These are phyloP conservation scores for Chionodraco myersi DNA, from an alignment of 2,113 vertebrate genomes.

Conservation along the genomic window DNA sequence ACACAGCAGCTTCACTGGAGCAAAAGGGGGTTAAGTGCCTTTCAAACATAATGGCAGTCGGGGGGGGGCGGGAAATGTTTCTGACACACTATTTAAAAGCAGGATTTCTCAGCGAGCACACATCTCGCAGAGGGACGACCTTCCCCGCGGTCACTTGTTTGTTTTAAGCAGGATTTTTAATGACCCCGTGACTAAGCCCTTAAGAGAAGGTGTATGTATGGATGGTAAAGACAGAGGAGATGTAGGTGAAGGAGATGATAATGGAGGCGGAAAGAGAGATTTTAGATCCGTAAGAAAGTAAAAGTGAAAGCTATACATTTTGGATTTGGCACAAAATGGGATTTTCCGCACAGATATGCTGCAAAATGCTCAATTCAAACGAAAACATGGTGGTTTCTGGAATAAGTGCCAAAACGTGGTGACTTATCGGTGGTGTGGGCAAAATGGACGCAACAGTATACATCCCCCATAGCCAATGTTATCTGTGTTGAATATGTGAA, in stretches of 20 bases:
- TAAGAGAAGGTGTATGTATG: background rate
- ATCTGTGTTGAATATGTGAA: too few species aligned
- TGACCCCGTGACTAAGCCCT: background rate
- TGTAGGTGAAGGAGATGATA: background rate
- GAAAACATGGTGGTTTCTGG: too few species aligned
- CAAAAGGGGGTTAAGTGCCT: constrained; percentile 72
- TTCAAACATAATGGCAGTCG: constrained; percentile 45
- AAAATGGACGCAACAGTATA: too few species aligned
- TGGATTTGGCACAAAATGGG: too few species aligned
- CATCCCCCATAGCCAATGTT: too few species aligned
- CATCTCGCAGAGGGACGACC: background rate
- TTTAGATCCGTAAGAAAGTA: too few species aligned
- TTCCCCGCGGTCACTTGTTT: constrained; percentile 1
- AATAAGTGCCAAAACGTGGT: too few species aligned
- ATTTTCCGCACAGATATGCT: too few species aligned
- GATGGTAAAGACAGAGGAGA: too few species aligned
- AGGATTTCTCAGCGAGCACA: constrained; percentile 38
- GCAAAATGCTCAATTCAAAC: too few species aligned
- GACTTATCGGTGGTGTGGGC: too few species aligned
- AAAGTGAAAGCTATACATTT: too few species aligned
- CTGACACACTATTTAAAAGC: constrained; percentile 11
- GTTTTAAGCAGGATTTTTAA: background rate
- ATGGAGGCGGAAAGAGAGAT: background rate
- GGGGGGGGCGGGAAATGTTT: constrained; percentile 5
- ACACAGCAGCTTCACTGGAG: constrained; percentile 52